Evolutionary conservation across 2,888 invertebrate species (phyloP), one percentile per base, ranked within the genome.

Genomic region (Mayetiola destructor): DNA sequence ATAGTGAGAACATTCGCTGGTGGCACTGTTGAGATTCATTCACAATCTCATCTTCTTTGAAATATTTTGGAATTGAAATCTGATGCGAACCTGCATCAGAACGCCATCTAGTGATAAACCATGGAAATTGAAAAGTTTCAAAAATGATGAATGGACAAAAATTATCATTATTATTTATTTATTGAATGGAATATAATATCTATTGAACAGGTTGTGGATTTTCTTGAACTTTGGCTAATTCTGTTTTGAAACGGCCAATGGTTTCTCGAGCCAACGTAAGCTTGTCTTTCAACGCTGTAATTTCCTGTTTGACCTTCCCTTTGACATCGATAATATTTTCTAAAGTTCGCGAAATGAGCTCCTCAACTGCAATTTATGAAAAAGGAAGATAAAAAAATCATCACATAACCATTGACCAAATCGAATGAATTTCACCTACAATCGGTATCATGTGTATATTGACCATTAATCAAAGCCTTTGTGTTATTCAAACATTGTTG

Each of bases 371-470:
- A 82, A 80, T 40, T 10, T 40, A 18, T 40, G 9, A 20, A 20
- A 16, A 40, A 20, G 18, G 12, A 20, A 16, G 20, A 20, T 5
- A 36, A 60, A 62, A 36, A 64, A 62, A 52, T 62, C 61, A 40
- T 21, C 3, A 61, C 59, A 42, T 61, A 53, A 61, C 59, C 36
- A 62, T 61, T 58, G 58, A 3, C 27, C 6, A 14, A 55, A n/a
- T n/a, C 10, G 23, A 29, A 55, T 12, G 12, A 61, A 54, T 35
- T 20, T 10, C 2, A 73, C 82, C 78, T 76, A 92, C 92, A 93
- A 69, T 94, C 85, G 39, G 88, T 90, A 66, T 92, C 88, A 73
- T 93, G 93, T 56, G 79, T 81, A 81, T 88, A 88, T 27, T 77
- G 68, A 1, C 83, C 85, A 58, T 81, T 76, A 0, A 83, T 82